Evolutionary conservation across 2,888 invertebrate genomes (phyloP).

Genomic region (Spatulosminthurus flaviceps): DNA sequence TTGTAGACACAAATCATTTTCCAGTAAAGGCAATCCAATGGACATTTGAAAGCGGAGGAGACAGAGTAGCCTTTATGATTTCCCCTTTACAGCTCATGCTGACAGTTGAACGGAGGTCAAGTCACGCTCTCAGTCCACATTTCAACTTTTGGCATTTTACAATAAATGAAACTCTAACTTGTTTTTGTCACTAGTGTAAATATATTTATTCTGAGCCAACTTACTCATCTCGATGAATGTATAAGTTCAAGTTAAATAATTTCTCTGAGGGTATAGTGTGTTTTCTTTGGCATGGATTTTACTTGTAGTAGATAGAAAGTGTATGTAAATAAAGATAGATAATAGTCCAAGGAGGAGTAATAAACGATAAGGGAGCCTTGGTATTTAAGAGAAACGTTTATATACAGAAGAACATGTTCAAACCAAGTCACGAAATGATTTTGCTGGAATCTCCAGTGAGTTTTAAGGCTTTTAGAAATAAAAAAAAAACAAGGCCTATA

Average conservation of each 20-base stretch:
- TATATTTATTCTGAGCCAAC: not conserved
- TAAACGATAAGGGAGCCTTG: not conserved
- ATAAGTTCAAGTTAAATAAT: no score
- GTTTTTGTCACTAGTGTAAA: not conserved
- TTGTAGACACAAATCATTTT: no score
- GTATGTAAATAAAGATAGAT: not conserved
- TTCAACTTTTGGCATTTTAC: not conserved
- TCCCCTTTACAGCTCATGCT: not conserved
- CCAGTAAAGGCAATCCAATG: not conserved
- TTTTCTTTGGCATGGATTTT: no score
- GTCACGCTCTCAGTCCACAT: conserved; percentile 33
- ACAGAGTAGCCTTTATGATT: not conserved
- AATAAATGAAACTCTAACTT: not conserved
- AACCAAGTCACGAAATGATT: conserved; percentile 5
- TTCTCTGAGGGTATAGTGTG: no score
- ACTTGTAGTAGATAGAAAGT: not conserved
- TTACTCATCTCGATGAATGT: not conserved
- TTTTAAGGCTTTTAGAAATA: not conserved
- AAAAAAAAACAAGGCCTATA: no score
- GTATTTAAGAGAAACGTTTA: not conserved
- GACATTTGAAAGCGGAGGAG: not conserved
- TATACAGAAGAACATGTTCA: not conserved
- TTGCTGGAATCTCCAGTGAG: not conserved
- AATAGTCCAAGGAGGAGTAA: not conserved
- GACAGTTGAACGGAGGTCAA: conserved; percentile 33